Evolutionary conservation across 2,113 vertebrate genomes (phyloP).

Genomic region (Elaphurus davidianus): DNA sequence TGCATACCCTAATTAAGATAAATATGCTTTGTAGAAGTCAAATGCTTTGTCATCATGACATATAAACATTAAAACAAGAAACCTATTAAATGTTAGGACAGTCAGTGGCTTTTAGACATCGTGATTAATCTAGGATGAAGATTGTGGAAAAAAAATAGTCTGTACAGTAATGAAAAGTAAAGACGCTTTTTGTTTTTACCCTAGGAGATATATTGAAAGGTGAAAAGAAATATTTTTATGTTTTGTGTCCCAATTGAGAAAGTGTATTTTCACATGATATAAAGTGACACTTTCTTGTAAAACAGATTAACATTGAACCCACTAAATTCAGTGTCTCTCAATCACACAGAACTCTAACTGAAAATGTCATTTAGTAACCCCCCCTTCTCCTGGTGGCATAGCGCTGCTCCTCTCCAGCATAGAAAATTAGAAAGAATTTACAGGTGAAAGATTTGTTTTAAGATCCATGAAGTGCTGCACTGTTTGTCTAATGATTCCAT

Average conservation of each 20-base stretch:
- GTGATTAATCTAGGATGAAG: not conserved
- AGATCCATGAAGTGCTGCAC: not conserved
- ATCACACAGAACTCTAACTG: not conserved
- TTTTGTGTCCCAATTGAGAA: not conserved
- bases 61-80: not conserved
- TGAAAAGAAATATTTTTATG: not conserved
- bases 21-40: not conserved
- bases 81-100: not conserved
- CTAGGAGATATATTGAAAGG: accelerated
- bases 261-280: not conserved
- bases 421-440: not conserved
- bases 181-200: not conserved
- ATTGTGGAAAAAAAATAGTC: not conserved
- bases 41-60: not conserved
- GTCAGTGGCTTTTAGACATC: not conserved
- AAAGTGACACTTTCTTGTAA: conserved; percentile 15
- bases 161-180: not conserved
- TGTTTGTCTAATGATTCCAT: not conserved
- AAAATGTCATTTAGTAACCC: conserved; percentile 31
- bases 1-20: not conserved
- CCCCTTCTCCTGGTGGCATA: not conserved
- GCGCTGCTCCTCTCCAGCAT: not conserved
- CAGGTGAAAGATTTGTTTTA: not conserved
- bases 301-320: conserved; percentile 49
- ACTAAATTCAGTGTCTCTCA: conserved; percentile 45